Evolutionary conservation across 2,797 vertebrate genomes (phyloP), one percentile per base, ranked within the genome.

Genomic region (Alectoris magna): DNA sequence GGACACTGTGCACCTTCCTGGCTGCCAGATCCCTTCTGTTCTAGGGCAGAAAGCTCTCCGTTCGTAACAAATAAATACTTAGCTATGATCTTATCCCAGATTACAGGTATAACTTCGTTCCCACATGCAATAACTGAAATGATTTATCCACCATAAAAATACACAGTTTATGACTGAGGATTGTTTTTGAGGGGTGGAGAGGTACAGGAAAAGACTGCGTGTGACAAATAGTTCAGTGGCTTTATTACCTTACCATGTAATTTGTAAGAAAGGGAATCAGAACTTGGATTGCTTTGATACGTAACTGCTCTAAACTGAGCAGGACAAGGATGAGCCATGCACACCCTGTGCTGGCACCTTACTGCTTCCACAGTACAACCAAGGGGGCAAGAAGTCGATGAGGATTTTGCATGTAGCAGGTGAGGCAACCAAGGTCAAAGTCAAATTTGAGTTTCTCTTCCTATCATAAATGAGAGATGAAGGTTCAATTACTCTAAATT

Each of bases 141-240:
- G 19, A 82, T 79, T 70, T 73, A 60, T 56, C 27, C 14, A 23
- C 26, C 6, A 22, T 27, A 72, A 78, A 90, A 75, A 51, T 10
- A 16, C 27, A 71, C 34, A 58, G 31, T 7, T 85, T 78, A 18
- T 22, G 63, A 41, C 55, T 78, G 58, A 4, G 12, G 53, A 71
- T 78, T 81, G 48, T 67, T 82, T 91, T 82, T 46, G 59, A 59
- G 39, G 49, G 17, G 17, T 1, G 72, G 81, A 19, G 46, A 85
- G 53, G 21, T 1, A 3, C 9, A 60, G 80, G 48, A 67, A 60
- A 27, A 87, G 38, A 14, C 59, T 26, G 22, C 14, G 26, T 7
- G 0, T 70, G 36, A 64, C 69, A 72, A 79, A 82, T 27, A 75
- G 79, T 84, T 14, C 8, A 4, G 22, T 0, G 0, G n/a, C 90